Percentiles rank a stretch among this genome's conserved stretches.
Evolutionary conservation across 53 echinoderm and acorn worm species (phyloP).

Genomic region (Patiria pectinifera): DNA sequence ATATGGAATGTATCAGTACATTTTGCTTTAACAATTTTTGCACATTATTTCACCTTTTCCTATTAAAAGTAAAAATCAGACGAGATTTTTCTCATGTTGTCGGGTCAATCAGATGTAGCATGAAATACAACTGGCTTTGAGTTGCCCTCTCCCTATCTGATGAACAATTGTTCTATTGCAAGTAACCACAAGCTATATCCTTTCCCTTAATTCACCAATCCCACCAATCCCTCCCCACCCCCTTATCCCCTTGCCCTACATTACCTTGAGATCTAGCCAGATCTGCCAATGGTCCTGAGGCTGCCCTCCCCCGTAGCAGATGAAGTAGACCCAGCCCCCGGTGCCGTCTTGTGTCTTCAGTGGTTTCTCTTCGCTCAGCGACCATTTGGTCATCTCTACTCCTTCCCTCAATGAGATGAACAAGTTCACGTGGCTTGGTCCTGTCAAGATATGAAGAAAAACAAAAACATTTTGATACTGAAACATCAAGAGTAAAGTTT

Average conservation of each 20-base stretch:
- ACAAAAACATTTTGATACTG: background rate
- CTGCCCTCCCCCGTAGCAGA: slow-evolving; percentile 65
- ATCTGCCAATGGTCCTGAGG: slow-evolving; percentile 52
- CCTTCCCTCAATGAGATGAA: slow-evolving; percentile 55
- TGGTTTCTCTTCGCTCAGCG: slow-evolving; percentile 36
- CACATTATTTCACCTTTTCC: too few relatives aligned
- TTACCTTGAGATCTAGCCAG: slow-evolving; percentile 60
- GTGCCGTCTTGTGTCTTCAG: slow-evolving; percentile 41
- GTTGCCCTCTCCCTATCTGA: too few relatives aligned
- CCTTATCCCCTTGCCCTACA: background rate
- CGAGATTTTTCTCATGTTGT: too few relatives aligned
- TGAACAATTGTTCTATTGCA: too few relatives aligned
- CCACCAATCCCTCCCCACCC: background rate
- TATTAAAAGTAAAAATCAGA: too few relatives aligned
- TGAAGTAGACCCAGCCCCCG: slow-evolving; percentile 57
- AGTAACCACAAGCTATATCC: background rate
- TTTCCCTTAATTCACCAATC: background rate
- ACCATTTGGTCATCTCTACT: slow-evolving; percentile 60
- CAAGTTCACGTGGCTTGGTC: slow-evolving; percentile 60
- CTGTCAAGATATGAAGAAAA: slow-evolving; percentile 16
- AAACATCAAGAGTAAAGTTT: too few relatives aligned
- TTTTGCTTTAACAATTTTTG: too few relatives aligned
- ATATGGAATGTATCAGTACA: too few relatives aligned
- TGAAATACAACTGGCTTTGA: too few relatives aligned
- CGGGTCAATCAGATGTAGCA: too few relatives aligned